Base-by-base conservation (phyloP, 2,888 invertebrate species). In the Zhengitettix transpicula region DNA sequence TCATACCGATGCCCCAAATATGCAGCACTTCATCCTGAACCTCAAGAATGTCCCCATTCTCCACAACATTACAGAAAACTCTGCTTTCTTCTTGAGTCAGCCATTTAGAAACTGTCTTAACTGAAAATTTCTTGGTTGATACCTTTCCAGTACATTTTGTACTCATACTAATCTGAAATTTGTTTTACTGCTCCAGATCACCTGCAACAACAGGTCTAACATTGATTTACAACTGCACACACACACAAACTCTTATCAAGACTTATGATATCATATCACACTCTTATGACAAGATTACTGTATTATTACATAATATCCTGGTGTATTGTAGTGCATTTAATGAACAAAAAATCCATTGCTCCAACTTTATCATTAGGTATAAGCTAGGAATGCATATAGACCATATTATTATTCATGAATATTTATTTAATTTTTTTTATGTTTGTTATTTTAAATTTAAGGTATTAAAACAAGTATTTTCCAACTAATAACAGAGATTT, bases 1-100 rank as follows among this genome's bases (percentile, higher is more conserved):
- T 84, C 72, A 84, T 76, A 67, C 83, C 84, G 67, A 86, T 77
- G 66, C 85, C 85, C 73, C 81, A 85, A 77, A 81, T 76, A 67
- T 78, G 77, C 68, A 76, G 74, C 67, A 80, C 79, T 59, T 79
- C 77, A 61, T 75, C 74, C 1, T 77, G 73, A 65, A 82, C 77
- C 71, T 86, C 85, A 64, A 85, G 77, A 66, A 86, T 81, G 73
- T 85, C 85, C 60, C 86, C 86, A 52, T 82, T 78, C 72, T 85
- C 83, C 68, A 85, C 78, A 61, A 85, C 85, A 59, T 85, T 82
- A 71, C 83, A 84, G 66, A 86, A 77, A 67, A 85, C 81, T 67
- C 81, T 81, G 69, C 82, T 79, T 74, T 85, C 84, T 67, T 82
- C 81, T 66, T 82, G 80, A 66, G 78, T 79, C 70, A 85, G 85